phyloP scores from a whole-genome alignment of 2,888 invertebrate genomes.

The Darwinula stevensoni region DNA sequence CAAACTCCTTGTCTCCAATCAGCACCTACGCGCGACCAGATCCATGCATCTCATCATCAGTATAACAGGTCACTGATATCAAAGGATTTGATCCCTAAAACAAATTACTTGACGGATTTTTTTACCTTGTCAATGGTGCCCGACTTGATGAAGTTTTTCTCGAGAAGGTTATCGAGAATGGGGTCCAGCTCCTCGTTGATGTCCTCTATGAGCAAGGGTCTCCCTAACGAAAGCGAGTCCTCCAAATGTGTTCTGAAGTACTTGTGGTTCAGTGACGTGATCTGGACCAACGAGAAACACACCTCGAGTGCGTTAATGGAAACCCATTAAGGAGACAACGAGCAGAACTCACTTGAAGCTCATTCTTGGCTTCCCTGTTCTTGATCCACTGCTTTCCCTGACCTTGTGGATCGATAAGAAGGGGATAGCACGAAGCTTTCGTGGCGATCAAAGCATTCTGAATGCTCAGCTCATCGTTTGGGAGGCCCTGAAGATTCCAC shows the following conservation, averaged over 20 bases:
- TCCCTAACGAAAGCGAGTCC: constrained; percentile 53
- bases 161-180: constrained; percentile 78
- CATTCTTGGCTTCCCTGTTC: constrained; percentile 62
- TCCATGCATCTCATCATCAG: constrained; percentile 1
- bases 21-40: constrained; percentile 27
- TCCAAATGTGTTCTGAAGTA: constrained; percentile 77
- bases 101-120: too few species aligned
- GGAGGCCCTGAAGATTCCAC: constrained; percentile 83
- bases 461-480: constrained; percentile 81
- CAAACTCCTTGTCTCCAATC: constrained; percentile 85
- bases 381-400: constrained; percentile 97
- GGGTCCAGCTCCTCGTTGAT: constrained; percentile 83
- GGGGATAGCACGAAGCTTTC: constrained; percentile 73
- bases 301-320: too few species aligned
- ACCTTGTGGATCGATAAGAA: constrained; percentile 79
- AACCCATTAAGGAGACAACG: too few species aligned
- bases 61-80: background rate
- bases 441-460: constrained; percentile 91
- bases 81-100: too few species aligned
- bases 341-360: constrained; percentile 32
- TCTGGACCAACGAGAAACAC: constrained; percentile 20
- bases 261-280: constrained; percentile 81
- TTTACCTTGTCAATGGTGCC: constrained; percentile 62
- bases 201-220: constrained; percentile 76
- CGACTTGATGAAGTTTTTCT: constrained; percentile 90